These are phyloP conservation scores for Spea multiplicata DNA, from an alignment of 2,113 vertebrate species.

Conservation along the genomic window DNA sequence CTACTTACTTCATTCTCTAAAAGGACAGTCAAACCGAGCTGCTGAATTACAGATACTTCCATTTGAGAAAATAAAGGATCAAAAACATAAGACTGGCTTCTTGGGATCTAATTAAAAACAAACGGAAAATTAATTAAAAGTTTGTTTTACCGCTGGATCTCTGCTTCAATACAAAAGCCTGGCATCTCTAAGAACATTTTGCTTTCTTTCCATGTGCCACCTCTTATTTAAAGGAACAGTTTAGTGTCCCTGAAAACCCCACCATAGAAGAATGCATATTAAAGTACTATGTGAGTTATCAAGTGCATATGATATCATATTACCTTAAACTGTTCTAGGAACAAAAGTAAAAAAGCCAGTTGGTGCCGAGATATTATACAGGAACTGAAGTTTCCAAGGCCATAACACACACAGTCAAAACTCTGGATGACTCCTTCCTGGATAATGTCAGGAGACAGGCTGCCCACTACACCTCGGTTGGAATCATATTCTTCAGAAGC, in stretches of 20 bases:
- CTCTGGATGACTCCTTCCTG: background rate
- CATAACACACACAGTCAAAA: conserved; percentile 79
- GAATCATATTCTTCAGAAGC: background rate
- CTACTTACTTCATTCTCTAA: conserved; percentile 81
- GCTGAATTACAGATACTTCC: conserved; percentile 67
- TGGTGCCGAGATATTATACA: conserved; percentile 75
- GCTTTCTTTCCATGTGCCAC: no score
- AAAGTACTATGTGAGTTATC: no score
- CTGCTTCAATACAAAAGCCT: no score
- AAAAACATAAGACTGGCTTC: conserved; percentile 65
- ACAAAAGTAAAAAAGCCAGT: conserved; percentile 81
- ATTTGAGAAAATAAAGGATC: conserved; percentile 78
- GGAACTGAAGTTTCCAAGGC: conserved; percentile 79
- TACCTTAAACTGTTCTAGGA: conserved; percentile 81
- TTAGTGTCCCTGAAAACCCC: no score
- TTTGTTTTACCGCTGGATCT: no score
- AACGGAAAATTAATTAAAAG: background rate
- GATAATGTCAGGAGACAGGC: background rate
- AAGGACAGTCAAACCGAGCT: conserved; percentile 74
- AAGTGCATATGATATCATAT: no score
- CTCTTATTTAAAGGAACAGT: background rate
- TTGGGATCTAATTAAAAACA: conserved; percentile 58
- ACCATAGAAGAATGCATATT: no score
- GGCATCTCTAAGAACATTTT: no score
- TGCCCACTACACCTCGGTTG: fast-evolving